These are phyloP conservation scores for Aegypius monachus DNA, from an alignment of 2,113 vertebrate genomes.

Conservation along the genomic window DNA sequence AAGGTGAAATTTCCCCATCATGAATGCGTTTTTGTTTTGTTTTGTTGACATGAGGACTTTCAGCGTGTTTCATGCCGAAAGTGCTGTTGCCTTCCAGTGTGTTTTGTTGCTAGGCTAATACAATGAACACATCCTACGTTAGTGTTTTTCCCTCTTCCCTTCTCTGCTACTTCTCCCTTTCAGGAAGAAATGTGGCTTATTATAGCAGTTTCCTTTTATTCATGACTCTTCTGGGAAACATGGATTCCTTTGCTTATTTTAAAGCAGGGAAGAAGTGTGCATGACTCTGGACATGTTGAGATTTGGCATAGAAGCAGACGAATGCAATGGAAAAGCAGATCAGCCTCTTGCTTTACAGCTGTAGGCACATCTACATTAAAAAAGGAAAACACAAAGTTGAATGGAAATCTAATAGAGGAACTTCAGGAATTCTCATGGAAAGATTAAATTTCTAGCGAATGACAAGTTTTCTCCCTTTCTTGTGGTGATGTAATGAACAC, in stretches of 20 bases:
- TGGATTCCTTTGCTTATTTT: conserved; percentile 5
- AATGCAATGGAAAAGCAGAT: conserved; percentile 2
- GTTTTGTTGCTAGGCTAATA: conserved; percentile 55
- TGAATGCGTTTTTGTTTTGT: neutral
- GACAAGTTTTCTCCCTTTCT: neutral
- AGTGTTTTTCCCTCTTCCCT: neutral
- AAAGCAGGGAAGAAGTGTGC: neutral
- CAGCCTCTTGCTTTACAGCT: neutral
- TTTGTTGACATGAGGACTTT: neutral
- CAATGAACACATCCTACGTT: neutral
- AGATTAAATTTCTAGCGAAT: neutral
- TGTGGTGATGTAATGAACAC: neutral
- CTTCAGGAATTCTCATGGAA: conserved; percentile 4
- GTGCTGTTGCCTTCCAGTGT: neutral
- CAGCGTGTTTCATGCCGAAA: neutral
- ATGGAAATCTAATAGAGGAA: neutral
- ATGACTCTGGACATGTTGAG: neutral
- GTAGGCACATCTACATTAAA: neutral
- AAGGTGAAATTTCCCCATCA: neutral
- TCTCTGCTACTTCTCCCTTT: neutral
- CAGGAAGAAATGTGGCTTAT: neutral
- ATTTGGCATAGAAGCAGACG: neutral
- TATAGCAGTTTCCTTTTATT: neutral
- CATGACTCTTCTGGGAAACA: neutral
- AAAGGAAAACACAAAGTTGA: neutral